These are phyloP conservation scores for Fabriciana adippe DNA, from an alignment of 2,888 invertebrate species.

Conservation along the genomic window DNA sequence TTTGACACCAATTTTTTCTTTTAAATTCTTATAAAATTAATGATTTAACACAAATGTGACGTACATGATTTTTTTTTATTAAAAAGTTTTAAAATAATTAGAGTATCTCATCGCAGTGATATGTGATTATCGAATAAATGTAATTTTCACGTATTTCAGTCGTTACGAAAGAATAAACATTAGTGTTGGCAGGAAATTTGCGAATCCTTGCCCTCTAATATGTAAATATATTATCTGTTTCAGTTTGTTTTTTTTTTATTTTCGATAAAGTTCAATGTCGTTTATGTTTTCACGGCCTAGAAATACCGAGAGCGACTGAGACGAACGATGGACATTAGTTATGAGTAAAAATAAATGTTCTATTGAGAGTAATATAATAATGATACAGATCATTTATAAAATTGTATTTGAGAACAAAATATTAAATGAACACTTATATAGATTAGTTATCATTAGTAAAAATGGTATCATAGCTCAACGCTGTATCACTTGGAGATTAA, in stretches of 20 bases:
- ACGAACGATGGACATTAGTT: slow-evolving; percentile 33
- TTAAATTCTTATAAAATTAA: background rate
- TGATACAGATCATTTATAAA: slow-evolving; percentile 12
- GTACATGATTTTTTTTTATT: background rate
- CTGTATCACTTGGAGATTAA: too few species aligned
- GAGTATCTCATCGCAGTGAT: slow-evolving; percentile 1
- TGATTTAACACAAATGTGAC: slow-evolving; percentile 1
- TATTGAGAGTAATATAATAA: slow-evolving; percentile 19
- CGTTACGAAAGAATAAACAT: slow-evolving; percentile 34
- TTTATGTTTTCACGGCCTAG: slow-evolving; percentile 47
- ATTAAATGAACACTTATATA: background rate
- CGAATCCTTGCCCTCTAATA: slow-evolving; percentile 41
- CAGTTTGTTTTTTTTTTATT: slow-evolving; percentile 27
- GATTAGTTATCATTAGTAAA: too few species aligned
- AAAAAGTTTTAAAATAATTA: background rate
- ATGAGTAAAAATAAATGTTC: slow-evolving; percentile 36
- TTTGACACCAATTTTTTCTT: too few species aligned
- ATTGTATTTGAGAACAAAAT: background rate
- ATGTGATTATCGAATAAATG: slow-evolving; percentile 25
- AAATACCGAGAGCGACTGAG: slow-evolving; percentile 51
- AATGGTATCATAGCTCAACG: too few species aligned
- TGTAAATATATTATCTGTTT: slow-evolving; percentile 34
- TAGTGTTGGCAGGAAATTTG: slow-evolving; percentile 36
- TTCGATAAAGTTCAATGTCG: slow-evolving; percentile 58
- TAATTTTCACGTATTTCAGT: slow-evolving; percentile 20